Evolutionary conservation across 1,140 invertebrate genomes (phyloP).

Genomic region (Nomia melanderi): DNA sequence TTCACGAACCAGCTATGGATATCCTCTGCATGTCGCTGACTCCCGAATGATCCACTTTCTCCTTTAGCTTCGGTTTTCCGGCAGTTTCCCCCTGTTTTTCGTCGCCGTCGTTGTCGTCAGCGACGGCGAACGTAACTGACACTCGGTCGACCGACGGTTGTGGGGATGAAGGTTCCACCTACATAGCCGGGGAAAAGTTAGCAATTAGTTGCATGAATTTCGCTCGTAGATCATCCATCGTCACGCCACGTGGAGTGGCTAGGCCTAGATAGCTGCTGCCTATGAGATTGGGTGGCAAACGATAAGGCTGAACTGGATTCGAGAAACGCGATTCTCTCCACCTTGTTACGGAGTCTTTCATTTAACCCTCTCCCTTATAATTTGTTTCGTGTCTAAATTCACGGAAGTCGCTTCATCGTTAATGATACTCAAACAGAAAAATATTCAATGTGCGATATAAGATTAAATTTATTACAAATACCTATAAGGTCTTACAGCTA

Average conservation of each 20-base stretch:
- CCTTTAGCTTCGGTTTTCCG: neutral
- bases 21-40: conserved; percentile 46
- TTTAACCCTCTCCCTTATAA: too few species aligned
- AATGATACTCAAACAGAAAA: too few species aligned
- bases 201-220: conserved; percentile 60
- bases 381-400: too few species aligned
- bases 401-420: too few species aligned
- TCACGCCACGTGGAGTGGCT: conserved; percentile 38
- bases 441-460: too few species aligned
- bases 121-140: conserved; percentile 86
- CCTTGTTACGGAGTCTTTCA: neutral
- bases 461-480: too few species aligned
- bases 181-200: conserved; percentile 11
- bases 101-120: conserved; percentile 75
- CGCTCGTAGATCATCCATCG: conserved; percentile 44
- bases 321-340: too few species aligned
- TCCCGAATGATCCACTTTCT: neutral
- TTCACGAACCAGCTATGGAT: conserved; percentile 53
- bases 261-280: neutral
- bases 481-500: too few species aligned
- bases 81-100: conserved; percentile 24
- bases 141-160: conserved; percentile 85
- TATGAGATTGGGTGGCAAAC: neutral
- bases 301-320: conserved; percentile 1
- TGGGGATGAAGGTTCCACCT: conserved; percentile 83